Conservation (phyloP, 2,797 vertebrate species). For the Geotrypetes seraphini region DNA sequence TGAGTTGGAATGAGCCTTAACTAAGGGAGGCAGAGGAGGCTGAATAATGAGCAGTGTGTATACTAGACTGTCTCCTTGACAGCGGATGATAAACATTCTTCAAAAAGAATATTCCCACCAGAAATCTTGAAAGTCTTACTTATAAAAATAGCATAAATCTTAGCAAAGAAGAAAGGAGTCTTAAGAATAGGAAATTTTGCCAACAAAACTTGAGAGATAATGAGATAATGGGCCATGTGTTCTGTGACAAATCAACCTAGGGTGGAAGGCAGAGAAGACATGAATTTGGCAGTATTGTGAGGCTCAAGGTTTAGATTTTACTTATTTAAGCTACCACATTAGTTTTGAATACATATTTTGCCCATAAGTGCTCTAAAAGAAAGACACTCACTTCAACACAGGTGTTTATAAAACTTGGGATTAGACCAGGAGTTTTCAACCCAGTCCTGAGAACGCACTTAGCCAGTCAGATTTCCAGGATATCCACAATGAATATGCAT, state of each 20-base stretch:
- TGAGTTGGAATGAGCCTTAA: background rate
- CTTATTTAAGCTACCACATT: slow-evolving; percentile 22
- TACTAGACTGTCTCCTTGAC: background rate
- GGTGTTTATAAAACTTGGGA: slow-evolving; percentile 15
- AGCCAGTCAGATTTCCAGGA: too few relatives aligned
- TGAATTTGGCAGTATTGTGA: slow-evolving; percentile 16
- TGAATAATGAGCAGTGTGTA: background rate
- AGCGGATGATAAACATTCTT: background rate
- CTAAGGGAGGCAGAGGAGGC: background rate
- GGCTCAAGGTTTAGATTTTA: slow-evolving; percentile 22
- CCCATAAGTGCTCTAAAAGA: background rate
- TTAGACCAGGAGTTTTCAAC: too few relatives aligned
- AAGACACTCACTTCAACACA: slow-evolving; percentile 27
- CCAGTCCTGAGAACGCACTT: too few relatives aligned
- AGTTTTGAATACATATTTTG: slow-evolving; percentile 12
- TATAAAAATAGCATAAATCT: slow-evolving; percentile 13
- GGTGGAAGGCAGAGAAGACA: slow-evolving; percentile 13
- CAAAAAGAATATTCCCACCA: slow-evolving; percentile 11
- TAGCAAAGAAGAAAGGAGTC: background rate
- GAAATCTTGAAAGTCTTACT: slow-evolving; percentile 8
- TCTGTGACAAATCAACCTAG: slow-evolving; percentile 29
- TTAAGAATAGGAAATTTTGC: slow-evolving; percentile 14
- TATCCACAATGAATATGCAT: too few relatives aligned
- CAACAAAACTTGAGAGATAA: slow-evolving; percentile 14
- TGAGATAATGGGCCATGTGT: slow-evolving; percentile 25